Base-by-base conservation (phyloP, 1,140 invertebrate species). In the Parasteatoda tepidariorum region DNA sequence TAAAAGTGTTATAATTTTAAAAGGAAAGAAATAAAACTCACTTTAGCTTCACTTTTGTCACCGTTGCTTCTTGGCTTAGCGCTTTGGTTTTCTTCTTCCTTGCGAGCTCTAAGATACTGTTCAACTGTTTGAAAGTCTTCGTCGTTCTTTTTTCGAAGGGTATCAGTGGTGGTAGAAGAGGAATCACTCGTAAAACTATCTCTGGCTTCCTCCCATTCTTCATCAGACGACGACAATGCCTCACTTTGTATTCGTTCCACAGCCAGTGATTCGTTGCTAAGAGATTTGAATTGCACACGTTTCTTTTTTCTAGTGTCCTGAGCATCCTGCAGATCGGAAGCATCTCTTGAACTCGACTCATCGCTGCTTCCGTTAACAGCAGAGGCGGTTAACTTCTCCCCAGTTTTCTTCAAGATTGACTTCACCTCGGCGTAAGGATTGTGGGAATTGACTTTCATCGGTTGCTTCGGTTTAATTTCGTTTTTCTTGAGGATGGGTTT, bases 371-470 rank as follows among this genome's bases (percentile, higher is more conserved):
- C 31, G 18, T 26, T 26, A 15, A 28, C 11, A 2, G 30, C 61
- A 7, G 55, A 3, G 24, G 66, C 38, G 33, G 31, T n/a, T 4
- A 15, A 15, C 3, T 70, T 59, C 7, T 54, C 66, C 2, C 48
- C 41, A 7, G 86, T 84, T 59, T 86, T 86, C 34, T 86, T 86
- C 26, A 86, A 28, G 26, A 86, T 86, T 0, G 85, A 85, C n/a
- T 86, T 86, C 3, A 86, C 85, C 18, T 81, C 83, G 18, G 74
- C 66, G 24, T 84, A 83, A 13, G 83, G 84, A 15, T 85, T 84
- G 3, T 83, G 83, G 22, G 33, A 34, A n/a, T 66, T 61, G 9
- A 71, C 66, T 26, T 30, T 33, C 38, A 79, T 33, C 1, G 78
- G 66, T 18, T 82, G 78, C 31, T 82, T 82, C 1, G 66, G 66